phyloP scores from a whole-genome alignment of 2,113 vertebrate species.

The Alces alces region DNA sequence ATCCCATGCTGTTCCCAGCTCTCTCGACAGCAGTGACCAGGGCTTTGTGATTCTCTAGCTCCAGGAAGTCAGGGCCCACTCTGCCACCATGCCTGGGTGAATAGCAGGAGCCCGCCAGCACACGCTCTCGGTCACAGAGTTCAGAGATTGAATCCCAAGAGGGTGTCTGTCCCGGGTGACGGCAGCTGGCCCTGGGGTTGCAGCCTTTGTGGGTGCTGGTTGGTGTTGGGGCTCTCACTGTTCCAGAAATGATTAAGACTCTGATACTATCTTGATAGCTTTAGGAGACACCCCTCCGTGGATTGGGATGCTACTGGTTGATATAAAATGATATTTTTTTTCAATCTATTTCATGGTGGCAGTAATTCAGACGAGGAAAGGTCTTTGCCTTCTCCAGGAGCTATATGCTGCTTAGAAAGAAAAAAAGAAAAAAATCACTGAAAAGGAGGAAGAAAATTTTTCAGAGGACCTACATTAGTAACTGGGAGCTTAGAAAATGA shows the following conservation, averaged over 20 bases:
- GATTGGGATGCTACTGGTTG: slow-evolving; percentile 77
- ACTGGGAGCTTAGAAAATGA: slow-evolving; percentile 51
- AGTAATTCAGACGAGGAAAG: slow-evolving; percentile 78
- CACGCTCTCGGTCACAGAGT: not conserved
- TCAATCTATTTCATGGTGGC: slow-evolving; percentile 78
- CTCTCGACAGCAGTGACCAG: not conserved
- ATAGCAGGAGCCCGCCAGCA: not conserved
- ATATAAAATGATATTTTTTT: slow-evolving; percentile 76
- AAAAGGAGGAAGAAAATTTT: slow-evolving; percentile 65
- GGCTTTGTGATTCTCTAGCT: not conserved
- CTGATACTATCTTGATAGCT: slow-evolving; percentile 80
- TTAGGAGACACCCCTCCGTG: slow-evolving; percentile 76
- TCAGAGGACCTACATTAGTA: slow-evolving; percentile 49
- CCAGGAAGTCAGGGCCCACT: not conserved
- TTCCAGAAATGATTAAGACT: slow-evolving; percentile 78
- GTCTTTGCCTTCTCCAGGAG: slow-evolving; percentile 70
- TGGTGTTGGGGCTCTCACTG: slow-evolving; percentile 73
- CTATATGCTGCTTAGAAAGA: slow-evolving; percentile 60
- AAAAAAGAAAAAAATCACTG: slow-evolving; percentile 47
- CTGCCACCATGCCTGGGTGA: not conserved
- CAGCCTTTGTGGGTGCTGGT: slow-evolving; percentile 70
- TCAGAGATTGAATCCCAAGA: not conserved
- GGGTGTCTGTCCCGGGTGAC: not conserved
- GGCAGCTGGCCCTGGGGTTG: slow-evolving; percentile 62
- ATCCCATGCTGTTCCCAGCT: not conserved